Percentiles rank a stretch among this genome's conserved stretches.
Evolutionary conservation across 2,113 vertebrate species (phyloP).

Genomic region (Patagioenas fasciata): DNA sequence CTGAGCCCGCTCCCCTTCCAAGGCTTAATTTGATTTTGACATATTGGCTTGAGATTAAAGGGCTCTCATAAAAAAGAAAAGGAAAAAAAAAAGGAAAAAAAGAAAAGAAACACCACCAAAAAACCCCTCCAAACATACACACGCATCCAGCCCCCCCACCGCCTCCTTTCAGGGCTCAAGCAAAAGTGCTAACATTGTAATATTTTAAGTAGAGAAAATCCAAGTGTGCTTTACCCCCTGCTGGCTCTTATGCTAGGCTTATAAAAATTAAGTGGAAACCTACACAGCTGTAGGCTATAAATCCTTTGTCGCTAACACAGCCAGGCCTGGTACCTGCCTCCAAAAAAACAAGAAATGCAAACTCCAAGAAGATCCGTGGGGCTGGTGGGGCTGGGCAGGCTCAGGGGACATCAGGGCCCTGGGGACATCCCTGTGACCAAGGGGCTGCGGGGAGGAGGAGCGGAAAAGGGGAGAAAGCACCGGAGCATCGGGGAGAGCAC

Average conservation of each 20-base stretch:
- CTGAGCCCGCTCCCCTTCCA: slow-evolving; percentile 64
- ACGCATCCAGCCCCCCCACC: not conserved
- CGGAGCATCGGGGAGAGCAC: slow-evolving; percentile 38
- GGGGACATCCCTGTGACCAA: not conserved
- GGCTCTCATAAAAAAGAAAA: slow-evolving; percentile 48
- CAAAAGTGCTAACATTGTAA: slow-evolving; percentile 78
- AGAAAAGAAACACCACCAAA: not conserved
- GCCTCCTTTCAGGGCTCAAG: slow-evolving; percentile 55
- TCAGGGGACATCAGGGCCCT: not conserved
- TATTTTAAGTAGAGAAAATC: slow-evolving; percentile 82
- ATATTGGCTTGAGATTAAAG: slow-evolving; percentile 77
- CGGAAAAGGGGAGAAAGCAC: not conserved
- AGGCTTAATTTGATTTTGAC: slow-evolving; percentile 76
- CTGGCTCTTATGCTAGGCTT: slow-evolving; percentile 75
- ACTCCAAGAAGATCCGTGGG: not conserved
- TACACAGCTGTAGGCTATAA: slow-evolving; percentile 84
- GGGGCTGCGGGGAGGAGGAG: not conserved
- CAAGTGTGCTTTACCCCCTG: slow-evolving; percentile 79
- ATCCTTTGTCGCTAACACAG: slow-evolving; percentile 71
- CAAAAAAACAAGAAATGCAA: not conserved
- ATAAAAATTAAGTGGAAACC: slow-evolving; percentile 84
- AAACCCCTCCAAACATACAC: slow-evolving; percentile 26
- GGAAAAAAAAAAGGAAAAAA: not conserved
- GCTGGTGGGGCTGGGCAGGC: not conserved
- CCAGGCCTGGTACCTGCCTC: slow-evolving; percentile 71